Percentiles rank a stretch among this genome's conserved stretches.
phyloP scores from a whole-genome alignment of 1,140 invertebrate genomes.

The Drosophila parvula region DNA sequence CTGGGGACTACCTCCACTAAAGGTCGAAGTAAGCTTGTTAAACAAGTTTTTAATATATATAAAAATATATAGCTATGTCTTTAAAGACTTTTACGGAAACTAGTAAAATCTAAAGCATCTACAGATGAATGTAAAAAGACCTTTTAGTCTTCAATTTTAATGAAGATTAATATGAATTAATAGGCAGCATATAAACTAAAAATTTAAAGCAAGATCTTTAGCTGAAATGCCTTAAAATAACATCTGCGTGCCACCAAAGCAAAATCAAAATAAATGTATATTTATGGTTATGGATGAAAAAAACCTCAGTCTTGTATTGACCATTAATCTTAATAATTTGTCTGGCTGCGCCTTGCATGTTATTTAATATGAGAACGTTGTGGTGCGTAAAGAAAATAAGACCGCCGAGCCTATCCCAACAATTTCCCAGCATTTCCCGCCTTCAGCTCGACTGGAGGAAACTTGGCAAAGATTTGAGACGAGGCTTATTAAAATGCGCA shows the following conservation, averaged over 20 bases:
- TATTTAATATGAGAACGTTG: neutral
- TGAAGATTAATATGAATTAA: too few relatives aligned
- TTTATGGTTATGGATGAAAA: neutral
- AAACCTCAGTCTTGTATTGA: neutral
- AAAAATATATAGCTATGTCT: too few relatives aligned
- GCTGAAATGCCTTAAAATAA: too few relatives aligned
- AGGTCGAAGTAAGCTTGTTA: neutral
- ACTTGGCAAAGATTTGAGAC: slow-evolving; percentile 58
- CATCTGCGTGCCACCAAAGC: neutral
- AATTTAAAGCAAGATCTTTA: too few relatives aligned
- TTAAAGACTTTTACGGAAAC: too few relatives aligned
- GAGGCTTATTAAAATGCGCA: slow-evolving; percentile 72
- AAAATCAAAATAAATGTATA: neutral
- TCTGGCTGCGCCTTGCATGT: neutral
- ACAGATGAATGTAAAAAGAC: too few relatives aligned
- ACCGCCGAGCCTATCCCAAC: neutral
- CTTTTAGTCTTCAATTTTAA: too few relatives aligned
- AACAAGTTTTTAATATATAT: too few relatives aligned
- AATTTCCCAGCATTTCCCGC: neutral
- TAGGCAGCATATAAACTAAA: too few relatives aligned
- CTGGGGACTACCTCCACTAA: neutral
- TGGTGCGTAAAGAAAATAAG: neutral
- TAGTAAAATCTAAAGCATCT: too few relatives aligned
- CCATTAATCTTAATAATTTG: neutral
- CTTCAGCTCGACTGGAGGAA: neutral